Evolutionary conservation across 2,888 invertebrate genomes (phyloP), one percentile per base, ranked within the genome.

Genomic region (Drosophila austrosaltans): DNA sequence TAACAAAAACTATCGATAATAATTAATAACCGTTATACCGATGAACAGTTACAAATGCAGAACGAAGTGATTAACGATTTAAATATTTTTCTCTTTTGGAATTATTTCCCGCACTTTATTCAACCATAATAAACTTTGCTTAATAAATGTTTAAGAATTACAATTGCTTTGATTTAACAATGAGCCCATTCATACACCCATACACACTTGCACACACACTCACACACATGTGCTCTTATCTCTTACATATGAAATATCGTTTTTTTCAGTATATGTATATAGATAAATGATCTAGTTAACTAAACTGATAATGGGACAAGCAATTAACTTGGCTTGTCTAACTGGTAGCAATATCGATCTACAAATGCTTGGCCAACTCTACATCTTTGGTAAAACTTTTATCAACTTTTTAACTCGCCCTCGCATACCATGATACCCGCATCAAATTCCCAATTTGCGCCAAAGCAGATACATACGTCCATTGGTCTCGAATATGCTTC

Each of bases 401-500:
- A 22, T 48, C 20, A 48, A 48, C 44, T 16, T 0, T 16, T 16
- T 42, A 7, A 48, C 36, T 2, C 36, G 10, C 10, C 36, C 36
- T 48, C 44, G 8, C 44, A 48, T 25, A 25, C 12, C 28, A 22
- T n/a, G 16, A 6, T 62, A 30, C 30, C 53, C 30, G 44, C 6
- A 8, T n/a, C 87, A 91, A 60, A 91, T 73, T 68, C 90, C 86
- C 66, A 92, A 30, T 64, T 91, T 92, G 12, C 87, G 83, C 92
- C 92, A 93, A 32, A 93, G 74, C 30, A 80, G 78, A 68, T 89
- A 89, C 78, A 92, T 81, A n/a, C 91, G 91, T 3, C 91, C 92
- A 2, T 94, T 93, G 0, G 90, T 91, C 89, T 97, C 96, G 86
- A 97, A 98, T 28, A 98, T 93, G 91, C 96, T 96, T 75, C 95